Evolutionary conservation across 2,797 vertebrate species (phyloP).

Genomic region (Pseudochromis fuscus): DNA sequence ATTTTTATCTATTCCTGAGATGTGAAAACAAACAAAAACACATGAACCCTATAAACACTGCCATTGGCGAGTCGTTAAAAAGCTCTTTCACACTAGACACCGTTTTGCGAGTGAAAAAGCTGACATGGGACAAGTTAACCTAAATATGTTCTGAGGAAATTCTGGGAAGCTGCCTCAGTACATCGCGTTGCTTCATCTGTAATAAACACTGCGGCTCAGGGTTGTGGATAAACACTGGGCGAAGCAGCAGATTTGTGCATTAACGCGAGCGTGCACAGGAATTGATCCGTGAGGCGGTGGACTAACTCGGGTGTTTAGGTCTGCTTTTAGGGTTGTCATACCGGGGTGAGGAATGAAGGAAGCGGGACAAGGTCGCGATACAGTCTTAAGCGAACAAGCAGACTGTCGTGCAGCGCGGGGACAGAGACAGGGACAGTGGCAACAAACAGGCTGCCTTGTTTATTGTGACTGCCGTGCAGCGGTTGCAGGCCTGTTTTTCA

Average conservation of each 20-base stretch:
- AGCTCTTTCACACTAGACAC: conserved; percentile 59
- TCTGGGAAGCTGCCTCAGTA: conserved; percentile 61
- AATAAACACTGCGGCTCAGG: conserved; percentile 61
- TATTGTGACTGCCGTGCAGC: conserved; percentile 75
- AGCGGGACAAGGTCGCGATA: conserved; percentile 49
- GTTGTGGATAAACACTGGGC: conserved; percentile 55
- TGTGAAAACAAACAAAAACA: conserved; percentile 77
- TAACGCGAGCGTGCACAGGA: conserved; percentile 26
- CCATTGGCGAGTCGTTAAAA: conserved; percentile 47
- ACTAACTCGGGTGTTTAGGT: conserved; percentile 18
- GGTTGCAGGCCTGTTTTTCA: conserved; percentile 80
- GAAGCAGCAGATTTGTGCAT: conserved; percentile 34
- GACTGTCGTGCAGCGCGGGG: conserved; percentile 34
- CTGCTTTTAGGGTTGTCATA: conserved; percentile 27
- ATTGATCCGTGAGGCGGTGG: conserved; percentile 25
- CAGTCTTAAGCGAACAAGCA: conserved; percentile 30
- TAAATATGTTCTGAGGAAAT: conserved; percentile 61
- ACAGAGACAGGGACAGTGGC: conserved; percentile 44
- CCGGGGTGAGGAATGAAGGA: conserved; percentile 23
- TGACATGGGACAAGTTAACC: conserved; percentile 66
- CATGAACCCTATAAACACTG: conserved; percentile 59
- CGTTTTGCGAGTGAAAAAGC: conserved; percentile 62
- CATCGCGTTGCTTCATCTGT: conserved; percentile 52
- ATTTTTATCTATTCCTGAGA: conserved; percentile 77
- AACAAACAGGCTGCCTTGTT: conserved; percentile 72